Conservation (phyloP, 2,797 vertebrate genomes). For the Dromococcyx pavoninus region DNA sequence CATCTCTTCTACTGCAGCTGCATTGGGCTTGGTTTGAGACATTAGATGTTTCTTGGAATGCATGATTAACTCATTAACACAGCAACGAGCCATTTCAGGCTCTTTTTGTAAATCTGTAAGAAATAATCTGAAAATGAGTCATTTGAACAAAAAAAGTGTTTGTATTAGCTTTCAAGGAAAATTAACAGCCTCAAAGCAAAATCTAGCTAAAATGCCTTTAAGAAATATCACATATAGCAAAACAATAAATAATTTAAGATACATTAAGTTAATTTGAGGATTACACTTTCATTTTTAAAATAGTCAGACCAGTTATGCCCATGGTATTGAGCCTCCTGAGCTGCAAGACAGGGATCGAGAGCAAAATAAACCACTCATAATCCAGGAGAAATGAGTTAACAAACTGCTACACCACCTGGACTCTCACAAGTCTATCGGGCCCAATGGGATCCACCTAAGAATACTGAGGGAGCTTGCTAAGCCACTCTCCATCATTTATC, state of each 20-base stretch:
- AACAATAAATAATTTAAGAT: background rate
- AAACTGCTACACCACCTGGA: too few species aligned
- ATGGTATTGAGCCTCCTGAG: too few species aligned
- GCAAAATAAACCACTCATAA: too few species aligned
- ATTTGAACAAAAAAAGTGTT: background rate
- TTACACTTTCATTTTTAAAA: background rate
- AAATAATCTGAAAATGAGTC: background rate
- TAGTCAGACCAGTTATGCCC: too few species aligned
- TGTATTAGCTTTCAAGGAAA: background rate
- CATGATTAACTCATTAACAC: background rate
- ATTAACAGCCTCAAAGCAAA: background rate
- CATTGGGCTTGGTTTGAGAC: background rate
- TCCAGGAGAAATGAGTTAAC: too few species aligned
- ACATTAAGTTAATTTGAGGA: background rate
- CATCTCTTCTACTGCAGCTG: background rate
- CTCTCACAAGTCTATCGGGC: too few species aligned
- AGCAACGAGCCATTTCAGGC: background rate
- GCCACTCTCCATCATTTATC: too few species aligned
- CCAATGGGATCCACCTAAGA: too few species aligned
- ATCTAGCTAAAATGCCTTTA: background rate
- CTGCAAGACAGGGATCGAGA: too few species aligned
- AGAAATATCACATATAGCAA: background rate
- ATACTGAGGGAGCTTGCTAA: too few species aligned
- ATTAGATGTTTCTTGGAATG: slow-evolving; percentile 2
- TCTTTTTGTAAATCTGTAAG: background rate